These are phyloP conservation scores for Trichogramma pretiosum DNA, from an alignment of 1,140 invertebrate species.

Conservation along the genomic window DNA sequence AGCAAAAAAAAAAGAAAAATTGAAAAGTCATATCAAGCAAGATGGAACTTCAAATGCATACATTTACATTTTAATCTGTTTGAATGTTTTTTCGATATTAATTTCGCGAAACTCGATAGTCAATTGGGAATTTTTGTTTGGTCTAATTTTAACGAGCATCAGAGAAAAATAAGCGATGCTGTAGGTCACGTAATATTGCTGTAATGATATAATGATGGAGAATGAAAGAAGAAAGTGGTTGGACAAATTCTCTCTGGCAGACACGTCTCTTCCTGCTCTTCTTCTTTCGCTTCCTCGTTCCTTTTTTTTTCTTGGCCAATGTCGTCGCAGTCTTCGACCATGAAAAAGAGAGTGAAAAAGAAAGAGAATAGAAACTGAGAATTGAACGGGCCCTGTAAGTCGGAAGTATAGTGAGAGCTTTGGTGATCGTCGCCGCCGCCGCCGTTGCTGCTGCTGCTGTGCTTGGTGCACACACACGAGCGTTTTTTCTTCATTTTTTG, in stretches of 20 bases:
- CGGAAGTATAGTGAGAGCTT: neutral
- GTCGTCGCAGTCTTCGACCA: neutral
- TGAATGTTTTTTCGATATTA: too few relatives aligned
- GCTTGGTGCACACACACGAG: neutral
- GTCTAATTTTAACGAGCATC: too few relatives aligned
- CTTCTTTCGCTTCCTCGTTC: neutral
- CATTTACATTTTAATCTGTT: too few relatives aligned
- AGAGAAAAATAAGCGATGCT: too few relatives aligned
- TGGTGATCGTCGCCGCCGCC: neutral
- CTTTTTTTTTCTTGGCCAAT: neutral
- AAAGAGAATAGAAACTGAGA: neutral
- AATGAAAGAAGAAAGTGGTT: neutral
- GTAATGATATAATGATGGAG: slow-evolving; percentile 3
- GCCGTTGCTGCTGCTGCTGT: neutral
- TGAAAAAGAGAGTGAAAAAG: neutral
- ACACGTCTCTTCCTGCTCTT: slow-evolving; percentile 1
- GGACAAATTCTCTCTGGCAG: slow-evolving; percentile 13
- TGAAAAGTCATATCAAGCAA: too few relatives aligned
- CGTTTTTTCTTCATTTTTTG: neutral
- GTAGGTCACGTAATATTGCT: slow-evolving; percentile 8
- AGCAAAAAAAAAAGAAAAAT: too few relatives aligned
- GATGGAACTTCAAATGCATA: too few relatives aligned
- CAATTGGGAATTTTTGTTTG: too few relatives aligned
- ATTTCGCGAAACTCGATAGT: too few relatives aligned
- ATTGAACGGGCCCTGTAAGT: neutral